phyloP scores from a whole-genome alignment of 2,113 vertebrate genomes.

The Notechis scutatus region DNA sequence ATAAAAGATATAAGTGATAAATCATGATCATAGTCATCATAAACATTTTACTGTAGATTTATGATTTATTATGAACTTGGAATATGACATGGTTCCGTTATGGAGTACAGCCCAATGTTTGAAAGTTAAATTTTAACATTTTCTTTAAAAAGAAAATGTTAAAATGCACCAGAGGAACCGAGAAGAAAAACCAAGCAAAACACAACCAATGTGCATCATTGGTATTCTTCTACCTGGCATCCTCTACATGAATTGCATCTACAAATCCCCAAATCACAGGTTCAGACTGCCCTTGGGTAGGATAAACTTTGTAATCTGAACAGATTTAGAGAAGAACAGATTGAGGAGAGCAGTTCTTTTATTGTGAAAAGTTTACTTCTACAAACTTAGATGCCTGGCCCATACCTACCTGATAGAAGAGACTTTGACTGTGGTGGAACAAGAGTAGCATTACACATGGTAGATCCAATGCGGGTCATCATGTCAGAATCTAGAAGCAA shows the following conservation, averaged over 20 bases:
- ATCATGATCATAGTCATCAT: no score
- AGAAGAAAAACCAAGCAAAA: not conserved
- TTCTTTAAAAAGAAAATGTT: not conserved
- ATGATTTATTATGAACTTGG: not conserved
- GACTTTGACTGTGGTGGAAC: slow-evolving; percentile 1
- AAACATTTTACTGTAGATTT: no score
- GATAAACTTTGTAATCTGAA: not conserved
- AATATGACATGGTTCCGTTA: not conserved
- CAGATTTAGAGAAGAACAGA: not conserved
- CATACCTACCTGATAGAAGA: slow-evolving; percentile 40
- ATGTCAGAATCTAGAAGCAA: slow-evolving; percentile 49
- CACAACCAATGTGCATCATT: not conserved
- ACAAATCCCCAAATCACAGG: not conserved
- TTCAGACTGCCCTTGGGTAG: not conserved
- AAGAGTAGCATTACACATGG: slow-evolving; percentile 19
- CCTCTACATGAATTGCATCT: not conserved
- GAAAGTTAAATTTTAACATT: not conserved
- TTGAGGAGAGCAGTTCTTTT: not conserved
- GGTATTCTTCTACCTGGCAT: not conserved
- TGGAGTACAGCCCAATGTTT: not conserved
- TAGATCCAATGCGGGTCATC: slow-evolving; percentile 4
- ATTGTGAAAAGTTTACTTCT: not conserved
- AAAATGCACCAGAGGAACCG: not conserved
- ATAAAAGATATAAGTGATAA: no score
- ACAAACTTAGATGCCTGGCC: not conserved